Percentiles rank a stretch among this genome's conserved stretches.
Conservation (phyloP, 2,113 vertebrate genomes). For the Rhagologus leucostigma region DNA sequence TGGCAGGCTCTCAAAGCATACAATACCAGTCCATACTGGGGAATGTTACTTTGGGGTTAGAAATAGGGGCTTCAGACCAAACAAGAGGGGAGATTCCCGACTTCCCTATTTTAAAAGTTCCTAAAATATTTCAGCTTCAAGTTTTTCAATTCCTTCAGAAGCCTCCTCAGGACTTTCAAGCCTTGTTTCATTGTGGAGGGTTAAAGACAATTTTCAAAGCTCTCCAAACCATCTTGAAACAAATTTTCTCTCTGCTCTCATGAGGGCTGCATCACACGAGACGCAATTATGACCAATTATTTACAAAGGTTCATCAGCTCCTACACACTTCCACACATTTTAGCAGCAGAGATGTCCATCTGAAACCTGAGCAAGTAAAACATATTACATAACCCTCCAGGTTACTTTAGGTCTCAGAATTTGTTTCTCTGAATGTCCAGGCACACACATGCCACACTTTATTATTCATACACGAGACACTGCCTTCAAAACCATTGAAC, state of each 20-base stretch:
- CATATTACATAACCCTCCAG: not conserved
- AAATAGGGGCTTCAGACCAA: not conserved
- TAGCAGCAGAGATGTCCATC: not conserved
- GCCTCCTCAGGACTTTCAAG: not conserved
- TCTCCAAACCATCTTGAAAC: not conserved
- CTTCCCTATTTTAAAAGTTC: conserved; percentile 49
- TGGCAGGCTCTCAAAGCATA: not conserved
- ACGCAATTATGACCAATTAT: not conserved
- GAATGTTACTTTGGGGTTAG: not conserved
- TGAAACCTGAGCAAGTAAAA: not conserved
- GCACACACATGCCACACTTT: not conserved
- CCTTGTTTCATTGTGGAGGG: not conserved
- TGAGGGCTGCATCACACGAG: not conserved
- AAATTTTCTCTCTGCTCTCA: not conserved
- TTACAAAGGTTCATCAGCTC: not conserved
- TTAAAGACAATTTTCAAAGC: not conserved
- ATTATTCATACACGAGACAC: not conserved
- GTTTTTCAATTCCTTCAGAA: conserved; percentile 38
- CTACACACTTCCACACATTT: not conserved
- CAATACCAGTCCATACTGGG: not conserved
- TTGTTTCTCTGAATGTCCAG: not conserved
- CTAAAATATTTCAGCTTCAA: conserved; percentile 16
- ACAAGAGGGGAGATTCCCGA: conserved; percentile 26
- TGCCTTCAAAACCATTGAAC: not conserved
- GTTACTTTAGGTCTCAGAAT: not conserved